Evolutionary conservation across 2,888 invertebrate species (phyloP).

Genomic region (Lasius fuliginosus): DNA sequence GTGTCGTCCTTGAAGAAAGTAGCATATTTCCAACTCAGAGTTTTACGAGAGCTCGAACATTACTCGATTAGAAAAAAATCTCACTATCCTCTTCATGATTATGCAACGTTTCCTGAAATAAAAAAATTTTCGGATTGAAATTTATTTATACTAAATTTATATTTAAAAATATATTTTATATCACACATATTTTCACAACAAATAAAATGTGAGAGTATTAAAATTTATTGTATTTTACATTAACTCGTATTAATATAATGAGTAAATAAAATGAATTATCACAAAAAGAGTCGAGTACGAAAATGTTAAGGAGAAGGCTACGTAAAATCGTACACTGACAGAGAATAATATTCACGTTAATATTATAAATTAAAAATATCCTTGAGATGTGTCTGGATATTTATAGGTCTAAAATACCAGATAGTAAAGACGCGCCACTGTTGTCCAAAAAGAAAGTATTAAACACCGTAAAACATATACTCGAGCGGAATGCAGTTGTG

Average conservation of each 20-base stretch:
- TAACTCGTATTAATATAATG: background rate
- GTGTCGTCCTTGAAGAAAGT: background rate
- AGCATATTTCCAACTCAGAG: slow-evolving; percentile 3
- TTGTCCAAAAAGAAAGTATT: slow-evolving; percentile 19
- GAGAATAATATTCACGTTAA: background rate
- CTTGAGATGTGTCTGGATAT: background rate
- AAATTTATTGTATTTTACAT: background rate
- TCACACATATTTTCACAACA: background rate
- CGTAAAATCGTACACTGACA: background rate
- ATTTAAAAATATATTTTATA: slow-evolving; percentile 13
- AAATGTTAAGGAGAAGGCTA: background rate
- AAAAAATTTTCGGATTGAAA: background rate
- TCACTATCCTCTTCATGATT: background rate
- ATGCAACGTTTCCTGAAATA: background rate
- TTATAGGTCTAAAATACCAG: slow-evolving; percentile 1
- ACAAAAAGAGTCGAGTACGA: background rate
- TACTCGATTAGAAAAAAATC: background rate
- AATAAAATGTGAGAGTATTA: background rate
- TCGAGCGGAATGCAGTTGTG: slow-evolving; percentile 69
- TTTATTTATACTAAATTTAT: background rate
- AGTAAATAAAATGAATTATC: background rate
- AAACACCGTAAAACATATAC: slow-evolving; percentile 10
- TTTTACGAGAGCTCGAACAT: background rate
- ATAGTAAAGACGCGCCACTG: background rate
- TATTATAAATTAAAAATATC: background rate